Percentiles rank a stretch among this genome's conserved stretches.
Evolutionary conservation across 2,797 vertebrate genomes (phyloP).

Genomic region (Onychomys leucogaster): DNA sequence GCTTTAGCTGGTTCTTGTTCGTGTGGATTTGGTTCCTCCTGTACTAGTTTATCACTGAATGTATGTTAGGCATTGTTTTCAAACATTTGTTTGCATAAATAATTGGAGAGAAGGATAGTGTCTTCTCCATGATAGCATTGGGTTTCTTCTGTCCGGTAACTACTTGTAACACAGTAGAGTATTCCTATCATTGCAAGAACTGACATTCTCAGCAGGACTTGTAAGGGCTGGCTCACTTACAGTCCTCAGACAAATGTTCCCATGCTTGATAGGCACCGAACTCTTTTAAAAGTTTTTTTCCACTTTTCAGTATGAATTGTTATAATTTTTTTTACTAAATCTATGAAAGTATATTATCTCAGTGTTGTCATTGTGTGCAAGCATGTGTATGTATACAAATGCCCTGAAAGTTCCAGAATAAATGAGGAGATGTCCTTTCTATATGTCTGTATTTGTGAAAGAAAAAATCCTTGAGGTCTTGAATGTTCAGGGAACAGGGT

Average conservation of each 20-base stretch:
- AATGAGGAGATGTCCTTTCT: not conserved
- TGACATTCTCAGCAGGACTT: not conserved
- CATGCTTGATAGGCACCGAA: not conserved
- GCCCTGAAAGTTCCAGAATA: not conserved
- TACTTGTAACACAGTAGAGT: not conserved
- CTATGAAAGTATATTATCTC: not conserved
- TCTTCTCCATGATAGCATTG: not conserved
- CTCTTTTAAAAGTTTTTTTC: not conserved
- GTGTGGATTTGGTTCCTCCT: not conserved
- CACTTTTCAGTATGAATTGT: not conserved
- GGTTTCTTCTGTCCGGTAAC: not conserved
- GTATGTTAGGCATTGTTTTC: not conserved
- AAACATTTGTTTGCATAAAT: not conserved
- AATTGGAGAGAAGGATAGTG: not conserved
- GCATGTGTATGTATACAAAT: not conserved
- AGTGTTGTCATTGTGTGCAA: not conserved
- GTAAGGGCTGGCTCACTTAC: not conserved
- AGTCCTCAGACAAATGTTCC: not conserved
- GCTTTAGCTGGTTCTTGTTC: slow-evolving; percentile 7
- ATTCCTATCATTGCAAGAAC: not conserved
- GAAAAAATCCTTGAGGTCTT: not conserved
- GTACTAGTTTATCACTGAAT: not conserved
- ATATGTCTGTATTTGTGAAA: not conserved
- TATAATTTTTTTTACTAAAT: not conserved
- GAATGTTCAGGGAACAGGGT: not conserved